Evolutionary conservation across 1,140 invertebrate genomes (phyloP), one percentile per base, ranked within the genome.

Genomic region (Drosophila gunungcola): DNA sequence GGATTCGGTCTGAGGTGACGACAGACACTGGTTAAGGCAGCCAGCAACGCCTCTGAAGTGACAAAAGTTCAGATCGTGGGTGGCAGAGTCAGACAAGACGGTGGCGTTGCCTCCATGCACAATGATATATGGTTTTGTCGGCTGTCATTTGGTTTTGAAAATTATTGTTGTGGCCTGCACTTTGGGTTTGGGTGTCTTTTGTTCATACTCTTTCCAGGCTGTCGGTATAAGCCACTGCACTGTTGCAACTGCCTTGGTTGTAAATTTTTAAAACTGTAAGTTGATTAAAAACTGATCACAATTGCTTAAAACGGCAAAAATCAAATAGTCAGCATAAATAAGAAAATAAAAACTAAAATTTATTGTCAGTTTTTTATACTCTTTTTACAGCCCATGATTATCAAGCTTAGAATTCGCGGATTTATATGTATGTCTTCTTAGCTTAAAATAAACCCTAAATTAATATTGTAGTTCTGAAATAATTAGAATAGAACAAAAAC

Each of bases 41-140:
- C 70, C 60, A 73, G 84, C 76, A 76, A 83, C 84, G 84, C 79
- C 84, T 83, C 81, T 73, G 63, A 83, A 86, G 79, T 83, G 80
- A 83, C 76, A 88, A 88, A 89, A 88, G 84, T 86, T 88, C 83
- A 86, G 83, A 80, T 83, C 83, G 84, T 86, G 84, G 83, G 83
- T 86, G 83, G 84, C 80, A 77, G 45, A 86, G 80, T 74, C 84
- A 86, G 83, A 83, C 75, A 85, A 75, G 69, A 62, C 77, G 67
- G 55, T 70, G 46, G 55, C 52, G 49, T 41, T 67, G 62, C 72
- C 82, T 72, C 82, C 82, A 56, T 73, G 61, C 79, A 69, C 84
- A 86, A 89, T 89, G 83, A 86, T 86, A 89, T 86, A 86, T 86
- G 79, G 75, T 80, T 86, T 86, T 86, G 79, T 86, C 84, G 83